Evolutionary conservation across 2,797 vertebrate genomes (phyloP), one percentile per base, ranked within the genome.

Genomic region (Lateolabrax maculatus): DNA sequence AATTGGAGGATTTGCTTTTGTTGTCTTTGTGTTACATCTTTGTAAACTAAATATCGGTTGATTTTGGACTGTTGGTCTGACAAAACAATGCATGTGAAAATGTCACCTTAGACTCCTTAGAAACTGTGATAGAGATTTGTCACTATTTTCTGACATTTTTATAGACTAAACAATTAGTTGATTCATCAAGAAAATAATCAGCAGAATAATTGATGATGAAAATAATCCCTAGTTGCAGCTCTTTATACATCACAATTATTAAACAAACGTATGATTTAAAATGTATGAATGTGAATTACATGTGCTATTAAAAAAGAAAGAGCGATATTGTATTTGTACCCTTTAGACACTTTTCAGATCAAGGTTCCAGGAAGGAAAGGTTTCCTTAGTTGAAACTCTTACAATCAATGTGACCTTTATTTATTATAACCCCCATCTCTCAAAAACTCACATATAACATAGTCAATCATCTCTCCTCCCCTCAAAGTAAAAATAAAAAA

Each of bases 401-500:
- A 84, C 90, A 94, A 94, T 95, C 93, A 94, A 92, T 94, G 92
- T 95, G 92, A 95, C 92, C 92, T 94, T 94, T 94, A 95, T 95
- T 93, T 94, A 94, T 94, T 94, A 94, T 93, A 93, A 94, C 93
- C 93, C 89, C 89, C 92, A 94, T 94, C 90, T 92, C 90, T 94
- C 93, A 94, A 94, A 94, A 95, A 93, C 92, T 93, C 93, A 94
- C 93, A 93, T 95, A 94, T 93, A 94, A 95, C 93, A 89, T 94
- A 94, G 92, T 94, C 93, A 95, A 94, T 94, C 93, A 94, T 95
- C 92, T 92, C 92, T 91, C 91, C 89, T 94, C 92, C 90, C 92
- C 91, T 95, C 93, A 94, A 95, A 94, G 91, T 95, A 94, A 94
- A 94, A 93, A 94, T 93, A 94, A 95, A 94, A 94, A 94, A 93